phyloP scores from a whole-genome alignment of 2,113 vertebrate species.

The Peromyscus leucopus region DNA sequence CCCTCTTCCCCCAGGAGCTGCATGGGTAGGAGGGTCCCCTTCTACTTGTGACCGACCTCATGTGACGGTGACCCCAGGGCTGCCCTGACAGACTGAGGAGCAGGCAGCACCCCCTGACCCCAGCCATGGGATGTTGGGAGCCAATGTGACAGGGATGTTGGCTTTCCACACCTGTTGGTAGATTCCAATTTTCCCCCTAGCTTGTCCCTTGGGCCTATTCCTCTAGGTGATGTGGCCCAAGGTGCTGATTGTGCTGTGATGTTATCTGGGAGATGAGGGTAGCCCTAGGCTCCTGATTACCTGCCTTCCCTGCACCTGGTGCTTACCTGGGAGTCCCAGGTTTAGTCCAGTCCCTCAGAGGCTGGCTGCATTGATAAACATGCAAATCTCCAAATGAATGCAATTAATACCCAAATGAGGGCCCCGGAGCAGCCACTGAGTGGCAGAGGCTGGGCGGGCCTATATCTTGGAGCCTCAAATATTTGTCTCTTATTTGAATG shows the following conservation, averaged over 20 bases:
- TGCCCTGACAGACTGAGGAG: not conserved
- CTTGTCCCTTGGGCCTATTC: not conserved
- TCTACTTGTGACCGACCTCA: not conserved
- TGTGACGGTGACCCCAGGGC: not conserved
- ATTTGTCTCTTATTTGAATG: conserved; percentile 82
- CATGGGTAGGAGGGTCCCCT: not conserved
- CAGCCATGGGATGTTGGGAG: not conserved
- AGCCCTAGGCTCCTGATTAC: not conserved
- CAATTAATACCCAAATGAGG: conserved; percentile 76
- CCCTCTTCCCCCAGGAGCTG: not conserved
- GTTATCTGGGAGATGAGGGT: not conserved
- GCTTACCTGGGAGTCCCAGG: conserved; percentile 24
- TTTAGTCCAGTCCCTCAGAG: not conserved
- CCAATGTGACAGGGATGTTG: rapidly evolving
- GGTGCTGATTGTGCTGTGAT: not conserved
- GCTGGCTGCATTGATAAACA: conserved; percentile 19
- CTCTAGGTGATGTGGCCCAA: not conserved
- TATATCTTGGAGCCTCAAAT: not conserved
- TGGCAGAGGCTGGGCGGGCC: not conserved
- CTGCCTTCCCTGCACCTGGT: not conserved
- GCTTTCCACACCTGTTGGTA: not conserved
- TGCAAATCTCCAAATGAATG: conserved; percentile 76
- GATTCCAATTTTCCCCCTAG: not conserved
- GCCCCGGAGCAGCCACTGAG: not conserved
- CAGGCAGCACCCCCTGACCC: not conserved